Evolutionary conservation across 2,113 vertebrate genomes (phyloP).

Genomic region (Saguinus midas): DNA sequence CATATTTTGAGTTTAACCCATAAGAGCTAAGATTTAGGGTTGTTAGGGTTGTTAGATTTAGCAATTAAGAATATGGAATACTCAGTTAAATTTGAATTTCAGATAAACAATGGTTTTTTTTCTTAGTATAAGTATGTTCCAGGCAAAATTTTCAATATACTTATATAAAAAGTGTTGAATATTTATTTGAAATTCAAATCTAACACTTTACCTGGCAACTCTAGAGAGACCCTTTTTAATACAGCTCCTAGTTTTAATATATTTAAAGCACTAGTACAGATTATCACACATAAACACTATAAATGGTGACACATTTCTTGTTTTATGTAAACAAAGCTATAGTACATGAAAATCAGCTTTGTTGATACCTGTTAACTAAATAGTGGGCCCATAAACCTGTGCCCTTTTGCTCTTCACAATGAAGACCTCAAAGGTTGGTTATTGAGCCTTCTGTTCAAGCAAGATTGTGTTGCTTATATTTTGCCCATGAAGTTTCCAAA

Average conservation of each 20-base stretch:
- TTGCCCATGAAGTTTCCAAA: not conserved
- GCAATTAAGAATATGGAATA: not conserved
- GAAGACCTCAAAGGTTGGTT: not conserved
- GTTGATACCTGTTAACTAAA: not conserved
- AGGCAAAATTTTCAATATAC: not conserved
- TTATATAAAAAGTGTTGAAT: not conserved
- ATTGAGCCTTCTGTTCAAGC: not conserved
- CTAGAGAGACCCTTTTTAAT: not conserved
- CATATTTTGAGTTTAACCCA: not conserved
- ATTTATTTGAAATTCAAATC: not conserved
- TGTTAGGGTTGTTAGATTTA: not conserved
- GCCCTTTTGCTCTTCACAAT: not conserved
- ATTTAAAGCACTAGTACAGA: not conserved
- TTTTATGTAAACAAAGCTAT: not conserved
- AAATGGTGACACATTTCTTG: not conserved
- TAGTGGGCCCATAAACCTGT: not conserved
- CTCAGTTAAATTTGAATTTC: conserved; percentile 19
- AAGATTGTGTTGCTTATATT: not conserved
- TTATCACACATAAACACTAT: not conserved
- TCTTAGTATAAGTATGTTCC: not conserved
- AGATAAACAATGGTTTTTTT: not conserved
- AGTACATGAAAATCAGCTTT: not conserved
- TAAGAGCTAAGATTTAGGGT: not conserved
- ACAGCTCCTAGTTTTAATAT: not conserved
- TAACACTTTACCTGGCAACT: not conserved